A percentile compares a stretch with the other conserved stretches of the same genome.
These are phyloP conservation scores for Agapornis canus DNA, from an alignment of 2,797 vertebrate genomes.

Conservation along the genomic window DNA sequence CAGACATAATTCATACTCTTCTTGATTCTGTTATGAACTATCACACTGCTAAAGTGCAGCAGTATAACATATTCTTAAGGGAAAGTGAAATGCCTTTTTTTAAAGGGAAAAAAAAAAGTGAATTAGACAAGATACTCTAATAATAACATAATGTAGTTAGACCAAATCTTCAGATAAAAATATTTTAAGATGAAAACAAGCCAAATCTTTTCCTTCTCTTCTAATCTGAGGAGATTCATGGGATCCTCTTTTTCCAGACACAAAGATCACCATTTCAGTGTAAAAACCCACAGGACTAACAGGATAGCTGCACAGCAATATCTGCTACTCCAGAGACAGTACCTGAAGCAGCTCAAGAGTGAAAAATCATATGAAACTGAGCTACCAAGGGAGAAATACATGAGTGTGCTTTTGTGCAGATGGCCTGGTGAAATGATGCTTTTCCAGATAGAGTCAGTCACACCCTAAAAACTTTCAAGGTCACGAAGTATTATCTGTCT, in stretches of 20 bases:
- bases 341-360: background rate
- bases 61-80: constrained; percentile 48
- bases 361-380: background rate
- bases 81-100: constrained; percentile 14
- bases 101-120: background rate
- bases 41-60: constrained; percentile 46
- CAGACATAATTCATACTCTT: constrained; percentile 63
- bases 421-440: background rate
- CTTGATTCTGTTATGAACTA: constrained; percentile 59
- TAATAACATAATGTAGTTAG: background rate
- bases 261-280: background rate
- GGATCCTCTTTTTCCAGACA: background rate
- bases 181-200: background rate
- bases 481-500: background rate
- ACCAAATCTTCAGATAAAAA: background rate
- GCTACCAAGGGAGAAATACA: background rate
- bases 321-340: rapidly evolving
- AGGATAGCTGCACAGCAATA: rapidly evolving
- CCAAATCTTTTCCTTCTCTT: background rate
- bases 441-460: background rate
- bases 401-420: rapidly evolving
- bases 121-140: background rate
- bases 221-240: background rate
- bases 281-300: background rate
- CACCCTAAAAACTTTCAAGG: background rate